These are phyloP conservation scores for Orthosia incerta DNA, from an alignment of 2,888 invertebrate genomes.

Conservation along the genomic window DNA sequence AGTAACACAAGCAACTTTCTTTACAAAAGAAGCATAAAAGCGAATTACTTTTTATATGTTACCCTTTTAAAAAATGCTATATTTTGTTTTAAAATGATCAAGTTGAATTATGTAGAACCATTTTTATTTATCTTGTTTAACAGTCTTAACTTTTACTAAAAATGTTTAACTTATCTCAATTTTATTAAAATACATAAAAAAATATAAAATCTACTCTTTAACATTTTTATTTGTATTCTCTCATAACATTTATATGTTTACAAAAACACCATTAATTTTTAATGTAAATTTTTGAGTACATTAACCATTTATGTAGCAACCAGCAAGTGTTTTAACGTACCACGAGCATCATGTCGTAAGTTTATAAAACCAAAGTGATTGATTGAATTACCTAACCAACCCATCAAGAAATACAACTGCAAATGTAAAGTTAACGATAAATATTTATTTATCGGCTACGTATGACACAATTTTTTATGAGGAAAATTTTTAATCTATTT, in stretches of 20 bases:
- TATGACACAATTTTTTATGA: constrained; percentile 10
- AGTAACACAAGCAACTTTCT: constrained; percentile 58
- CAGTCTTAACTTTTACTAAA: no score
- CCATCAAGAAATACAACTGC: constrained; percentile 21
- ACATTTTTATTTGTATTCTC: background rate
- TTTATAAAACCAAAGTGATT: constrained; percentile 62
- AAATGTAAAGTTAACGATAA: constrained; percentile 25
- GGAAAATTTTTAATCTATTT: constrained; percentile 5
- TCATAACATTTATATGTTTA: background rate
- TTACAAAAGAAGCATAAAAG: constrained; percentile 32
- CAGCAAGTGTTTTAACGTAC: constrained; percentile 24
- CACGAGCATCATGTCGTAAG: constrained; percentile 56
- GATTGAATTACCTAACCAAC: constrained; percentile 61
- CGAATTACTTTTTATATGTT: background rate
- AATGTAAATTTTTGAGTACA: constrained; percentile 10
- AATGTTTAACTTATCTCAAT: background rate
- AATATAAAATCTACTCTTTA: background rate
- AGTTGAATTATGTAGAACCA: background rate
- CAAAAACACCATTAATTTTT: background rate
- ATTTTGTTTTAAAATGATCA: background rate
- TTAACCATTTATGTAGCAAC: constrained; percentile 4
- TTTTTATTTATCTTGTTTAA: background rate
- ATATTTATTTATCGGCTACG: constrained; percentile 15
- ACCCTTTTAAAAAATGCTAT: background rate
- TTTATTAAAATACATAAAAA: no score